Conservation (phyloP, 2,888 invertebrate genomes). For the Tenthredo notha region DNA sequence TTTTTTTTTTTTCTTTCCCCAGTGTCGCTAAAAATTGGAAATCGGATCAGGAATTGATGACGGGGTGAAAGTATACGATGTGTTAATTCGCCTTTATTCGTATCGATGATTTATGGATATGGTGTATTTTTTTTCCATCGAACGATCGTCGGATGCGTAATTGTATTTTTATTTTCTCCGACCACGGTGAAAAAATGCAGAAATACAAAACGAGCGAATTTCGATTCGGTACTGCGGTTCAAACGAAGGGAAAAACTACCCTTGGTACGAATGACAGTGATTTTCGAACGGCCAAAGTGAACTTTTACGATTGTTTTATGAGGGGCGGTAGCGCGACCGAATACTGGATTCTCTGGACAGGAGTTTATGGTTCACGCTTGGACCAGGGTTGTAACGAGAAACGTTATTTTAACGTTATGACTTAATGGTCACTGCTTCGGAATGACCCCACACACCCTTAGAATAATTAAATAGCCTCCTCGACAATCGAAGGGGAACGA, state of each 20-base stretch:
- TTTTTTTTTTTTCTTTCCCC: not conserved
- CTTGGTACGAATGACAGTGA: conserved; percentile 36
- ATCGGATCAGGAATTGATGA: not conserved
- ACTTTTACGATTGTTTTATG: conserved; percentile 51
- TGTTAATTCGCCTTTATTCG: conserved; percentile 17
- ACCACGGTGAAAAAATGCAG: not conserved
- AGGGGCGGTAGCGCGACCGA: conserved; percentile 18
- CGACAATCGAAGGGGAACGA: not conserved
- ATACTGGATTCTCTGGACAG: conserved; percentile 32
- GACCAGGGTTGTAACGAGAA: conserved; percentile 52
- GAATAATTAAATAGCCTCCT: conserved; percentile 48
- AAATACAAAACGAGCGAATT: not conserved
- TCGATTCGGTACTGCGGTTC: not conserved
- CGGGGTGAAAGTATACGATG: not conserved
- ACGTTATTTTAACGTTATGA: conserved; percentile 53
- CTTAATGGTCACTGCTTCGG: conserved; percentile 53
- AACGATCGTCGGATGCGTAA: not conserved
- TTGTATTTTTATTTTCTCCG: conserved; percentile 26
- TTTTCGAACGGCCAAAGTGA: conserved; percentile 46
- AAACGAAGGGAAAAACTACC: conserved; percentile 25
- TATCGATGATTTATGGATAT: conserved; percentile 28
- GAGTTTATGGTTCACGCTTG: conserved; percentile 55
- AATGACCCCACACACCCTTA: conserved; percentile 49
- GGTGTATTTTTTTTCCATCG: not conserved
- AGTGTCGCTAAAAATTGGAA: not conserved